Base-by-base conservation (phyloP, 2,797 vertebrate species). In the Galago senegalensis region DNA sequence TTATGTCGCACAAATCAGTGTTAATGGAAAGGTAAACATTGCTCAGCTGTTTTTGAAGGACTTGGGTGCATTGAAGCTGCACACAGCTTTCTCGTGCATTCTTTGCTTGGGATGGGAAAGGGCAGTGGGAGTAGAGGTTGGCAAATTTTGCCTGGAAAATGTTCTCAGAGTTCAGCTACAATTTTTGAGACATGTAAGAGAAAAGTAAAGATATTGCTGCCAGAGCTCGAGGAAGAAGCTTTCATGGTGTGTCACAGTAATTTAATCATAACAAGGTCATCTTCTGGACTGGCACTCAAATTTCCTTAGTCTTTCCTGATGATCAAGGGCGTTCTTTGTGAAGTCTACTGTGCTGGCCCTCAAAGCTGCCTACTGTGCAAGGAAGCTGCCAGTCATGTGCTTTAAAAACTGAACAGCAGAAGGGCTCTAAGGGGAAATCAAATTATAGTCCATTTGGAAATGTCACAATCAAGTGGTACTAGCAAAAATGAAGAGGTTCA, bases 401-500 rank as follows among this genome's bases (percentile, higher is more conserved):
- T 94, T 94, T 60, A 29, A 83, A 89, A 92, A 95, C 87, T 75
- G 80, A 95, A 43, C 63, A 85, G n/a, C 67, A 91, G 49, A 92
- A 91, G 73, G 60, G 7, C 80, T 95, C 76, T 97, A 93, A 96
- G 94, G 73, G 91, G 87, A 97, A 96, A 94, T 97, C 72, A 97
- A 97, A 95, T 96, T 91, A 97, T 1, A 23, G 89, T 90, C 95
- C 93, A 85, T 96, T 97, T 96, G 89, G 84, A 93, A 97, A 96
- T 96, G 96, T 93, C 80, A 93, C 79, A 84, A 70, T 87, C 91
- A 96, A 94, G 75, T 76, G 56, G 88, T 87, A 97, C 87, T 58
- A 93, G 97, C 94, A 96, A 93, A 93, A 98, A 97, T 96, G 96
- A 95, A 97, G 97, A 95, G 96, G 56, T 77, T 97, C 96, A 96